Evolutionary conservation across 2,888 invertebrate genomes (phyloP).

Genomic region (Cheilosia vernalis): DNA sequence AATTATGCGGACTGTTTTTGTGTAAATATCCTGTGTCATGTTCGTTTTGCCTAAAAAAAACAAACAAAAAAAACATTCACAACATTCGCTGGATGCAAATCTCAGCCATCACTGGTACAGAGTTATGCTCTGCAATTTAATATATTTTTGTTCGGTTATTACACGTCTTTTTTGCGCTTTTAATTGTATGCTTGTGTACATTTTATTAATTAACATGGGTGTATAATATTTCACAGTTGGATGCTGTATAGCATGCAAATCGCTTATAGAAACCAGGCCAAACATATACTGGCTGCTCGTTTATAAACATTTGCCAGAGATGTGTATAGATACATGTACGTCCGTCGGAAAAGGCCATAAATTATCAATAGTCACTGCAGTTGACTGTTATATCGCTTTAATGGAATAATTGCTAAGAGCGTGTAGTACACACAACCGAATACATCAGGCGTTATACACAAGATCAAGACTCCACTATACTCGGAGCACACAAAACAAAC

Average conservation of each 20-base stretch:
- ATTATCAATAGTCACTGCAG: slow-evolving; percentile 77
- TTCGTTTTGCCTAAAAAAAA: slow-evolving; percentile 3
- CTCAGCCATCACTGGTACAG: not conserved
- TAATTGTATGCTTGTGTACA: slow-evolving; percentile 33
- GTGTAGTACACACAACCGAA: slow-evolving; percentile 51
- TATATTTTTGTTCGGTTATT: slow-evolving; percentile 23
- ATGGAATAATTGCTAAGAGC: slow-evolving; percentile 77
- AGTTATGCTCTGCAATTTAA: slow-evolving; percentile 20
- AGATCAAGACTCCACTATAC: slow-evolving; percentile 3
- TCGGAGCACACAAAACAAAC: slow-evolving; percentile 37
- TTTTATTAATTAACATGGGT: slow-evolving; percentile 71
- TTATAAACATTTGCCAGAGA: slow-evolving; percentile 24
- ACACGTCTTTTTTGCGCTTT: slow-evolving; percentile 21
- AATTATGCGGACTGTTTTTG: slow-evolving; percentile 24
- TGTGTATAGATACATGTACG: slow-evolving; percentile 53
- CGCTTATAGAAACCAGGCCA: slow-evolving; percentile 61
- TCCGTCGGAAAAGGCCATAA: slow-evolving; percentile 75
- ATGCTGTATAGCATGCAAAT: slow-evolving; percentile 65
- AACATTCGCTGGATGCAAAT: slow-evolving; percentile 22
- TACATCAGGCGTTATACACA: slow-evolving; percentile 5
- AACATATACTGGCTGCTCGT: slow-evolving; percentile 33
- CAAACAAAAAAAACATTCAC: not conserved
- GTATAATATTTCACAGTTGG: slow-evolving; percentile 62
- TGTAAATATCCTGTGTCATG: slow-evolving; percentile 10
- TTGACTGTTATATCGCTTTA: slow-evolving; percentile 78